Evolutionary conservation across 2,888 invertebrate species (phyloP).

Genomic region (Anticlea derivata): DNA sequence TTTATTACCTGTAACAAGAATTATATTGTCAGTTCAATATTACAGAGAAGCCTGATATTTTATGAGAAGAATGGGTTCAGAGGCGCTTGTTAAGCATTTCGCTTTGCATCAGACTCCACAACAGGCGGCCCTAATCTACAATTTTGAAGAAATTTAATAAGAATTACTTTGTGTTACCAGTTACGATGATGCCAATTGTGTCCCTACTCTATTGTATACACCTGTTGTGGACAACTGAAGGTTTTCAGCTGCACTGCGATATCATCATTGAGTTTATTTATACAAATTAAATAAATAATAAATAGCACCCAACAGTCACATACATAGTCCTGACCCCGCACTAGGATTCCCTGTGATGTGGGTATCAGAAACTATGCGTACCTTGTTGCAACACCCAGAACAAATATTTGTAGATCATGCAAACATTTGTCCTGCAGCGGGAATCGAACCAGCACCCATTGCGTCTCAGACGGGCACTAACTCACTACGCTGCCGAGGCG

Average conservation of each 20-base stretch:
- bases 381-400: too few species aligned
- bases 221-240: slow-evolving; percentile 63
- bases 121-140: slow-evolving; percentile 65
- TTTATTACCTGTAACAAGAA: slow-evolving; percentile 22
- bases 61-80: slow-evolving; percentile 47
- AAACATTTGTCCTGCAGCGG: too few species aligned
- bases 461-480: too few species aligned
- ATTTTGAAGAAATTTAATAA: slow-evolving; percentile 46
- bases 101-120: slow-evolving; percentile 70
- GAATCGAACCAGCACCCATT: too few species aligned
- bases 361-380: too few species aligned
- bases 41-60: background rate
- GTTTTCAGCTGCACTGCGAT: slow-evolving; percentile 80
- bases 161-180: slow-evolving; percentile 21
- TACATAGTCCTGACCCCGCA: too few species aligned
- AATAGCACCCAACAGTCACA: too few species aligned
- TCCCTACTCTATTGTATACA: slow-evolving; percentile 55
- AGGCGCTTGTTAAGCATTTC: slow-evolving; percentile 49
- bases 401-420: too few species aligned
- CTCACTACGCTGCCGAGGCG: too few species aligned
- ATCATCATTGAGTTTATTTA: slow-evolving; percentile 57
- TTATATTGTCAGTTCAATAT: background rate
- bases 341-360: too few species aligned
- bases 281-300: background rate
- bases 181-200: slow-evolving; percentile 24